Percentiles rank a stretch among this genome's conserved stretches.
Conservation (phyloP, 2,113 vertebrate species). For the Caretta caretta region DNA sequence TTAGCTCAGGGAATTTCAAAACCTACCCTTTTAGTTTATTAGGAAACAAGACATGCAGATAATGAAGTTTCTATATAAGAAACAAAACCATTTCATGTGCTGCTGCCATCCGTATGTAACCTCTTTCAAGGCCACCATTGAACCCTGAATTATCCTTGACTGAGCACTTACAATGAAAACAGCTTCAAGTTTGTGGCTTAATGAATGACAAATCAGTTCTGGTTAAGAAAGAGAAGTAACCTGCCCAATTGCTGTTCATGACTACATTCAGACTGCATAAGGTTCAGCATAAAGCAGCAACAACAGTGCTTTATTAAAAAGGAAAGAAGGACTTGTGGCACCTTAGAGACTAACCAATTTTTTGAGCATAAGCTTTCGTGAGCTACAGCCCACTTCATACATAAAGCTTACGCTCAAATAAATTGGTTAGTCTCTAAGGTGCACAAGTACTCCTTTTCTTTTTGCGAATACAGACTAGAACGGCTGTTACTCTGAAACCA, state of each 20-base stretch:
- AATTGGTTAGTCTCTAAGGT: no score
- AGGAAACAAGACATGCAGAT: background rate
- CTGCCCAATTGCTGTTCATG: rapidly evolving
- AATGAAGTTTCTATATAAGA: background rate
- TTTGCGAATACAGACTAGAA: no score
- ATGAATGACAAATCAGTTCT: background rate
- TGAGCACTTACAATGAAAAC: background rate
- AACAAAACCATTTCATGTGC: background rate
- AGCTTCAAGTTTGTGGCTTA: background rate
- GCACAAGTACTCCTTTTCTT: no score
- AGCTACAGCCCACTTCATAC: no score
- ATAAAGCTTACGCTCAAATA: no score
- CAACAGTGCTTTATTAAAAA: background rate
- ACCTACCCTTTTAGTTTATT: background rate
- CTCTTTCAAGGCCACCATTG: background rate
- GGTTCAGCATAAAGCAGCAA: background rate
- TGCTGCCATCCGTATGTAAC: background rate
- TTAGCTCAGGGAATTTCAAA: background rate
- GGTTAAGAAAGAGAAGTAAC: background rate
- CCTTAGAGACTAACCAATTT: no score
- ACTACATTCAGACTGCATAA: background rate
- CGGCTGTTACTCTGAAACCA: background rate
- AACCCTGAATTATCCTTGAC: background rate
- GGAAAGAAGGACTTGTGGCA: no score
- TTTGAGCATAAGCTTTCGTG: no score